Evolutionary conservation across 2,113 vertebrate species (phyloP), one percentile per base, ranked within the genome.

Genomic region (Eretmochelys imbricata): DNA sequence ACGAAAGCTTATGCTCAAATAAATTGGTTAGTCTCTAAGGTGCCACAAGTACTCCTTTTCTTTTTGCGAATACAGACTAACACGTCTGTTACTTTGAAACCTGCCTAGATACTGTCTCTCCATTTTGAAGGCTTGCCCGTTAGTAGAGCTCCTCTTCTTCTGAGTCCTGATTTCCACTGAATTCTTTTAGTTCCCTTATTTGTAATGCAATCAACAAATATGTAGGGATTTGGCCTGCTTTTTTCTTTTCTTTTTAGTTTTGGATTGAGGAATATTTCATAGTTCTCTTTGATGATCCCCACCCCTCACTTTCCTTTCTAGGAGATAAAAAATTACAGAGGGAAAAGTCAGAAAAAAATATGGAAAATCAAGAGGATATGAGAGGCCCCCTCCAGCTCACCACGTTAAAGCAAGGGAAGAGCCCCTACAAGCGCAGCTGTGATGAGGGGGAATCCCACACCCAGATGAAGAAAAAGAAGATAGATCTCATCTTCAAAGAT

Each of bases 401-500:
- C 2, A 97, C 97, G 75, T 96, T 99, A 90, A 99, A 98, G 90
- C 98, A 98, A 89, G 98, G 98, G 94, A 98, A 98, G 92, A 98
- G 98, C 90, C 97, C 98, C 38, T 98, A 98, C 90, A 99, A 99
- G 94, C 98, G 98, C 76, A 96, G 97, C 81, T 98, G 96, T 86
- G 99, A 99, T 0, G 99, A 99, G 84, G 98, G 98, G 11, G 99
- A 99, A 10, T 75, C 94, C 8, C 99, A 99, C 85, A 98, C 98
- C 93, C 99, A 99, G 55, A 96, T 99, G 87, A 99, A 99, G 98
- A 99, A 99, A 97, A 99, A 99, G 98, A 99, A 99, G 95, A 99
- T 99, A 14, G 99, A 99, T 95, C 98, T 99, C 88, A 99, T 99
- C 94, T 99, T 99, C 98, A 99, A 99, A 98, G 99, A 99, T 1